These are phyloP conservation scores for Shinisaurus crocodilurus DNA, from an alignment of 2,113 vertebrate species.

Conservation along the genomic window DNA sequence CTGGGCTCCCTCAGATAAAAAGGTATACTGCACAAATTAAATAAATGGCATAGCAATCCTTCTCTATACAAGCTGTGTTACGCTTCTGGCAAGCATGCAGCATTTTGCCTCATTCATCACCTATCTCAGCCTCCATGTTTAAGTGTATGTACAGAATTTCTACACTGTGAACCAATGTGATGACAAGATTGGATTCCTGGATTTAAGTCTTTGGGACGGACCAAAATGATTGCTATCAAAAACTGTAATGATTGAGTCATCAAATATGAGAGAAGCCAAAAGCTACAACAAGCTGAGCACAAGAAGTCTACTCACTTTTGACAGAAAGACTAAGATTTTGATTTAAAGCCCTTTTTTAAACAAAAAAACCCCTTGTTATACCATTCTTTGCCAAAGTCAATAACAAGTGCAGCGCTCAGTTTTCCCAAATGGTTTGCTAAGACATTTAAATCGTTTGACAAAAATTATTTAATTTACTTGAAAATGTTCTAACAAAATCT, in stretches of 20 bases:
- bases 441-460: conserved; percentile 95
- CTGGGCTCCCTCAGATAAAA: conserved; percentile 22
- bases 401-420: conserved; percentile 82
- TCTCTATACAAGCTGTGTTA: conserved; percentile 28
- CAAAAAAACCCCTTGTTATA: conserved; percentile 70
- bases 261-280: conserved; percentile 64
- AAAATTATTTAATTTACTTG: conserved; percentile 95
- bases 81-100: neutral
- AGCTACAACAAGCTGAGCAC: conserved; percentile 71
- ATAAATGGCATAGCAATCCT: conserved; percentile 38
- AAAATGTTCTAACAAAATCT: conserved; percentile 90
- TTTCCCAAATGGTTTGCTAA: conserved; percentile 89
- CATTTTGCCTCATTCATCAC: conserved; percentile 59
- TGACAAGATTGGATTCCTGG: conserved; percentile 71
- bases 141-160: conserved; percentile 60
- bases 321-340: conserved; percentile 80
- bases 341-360: conserved; percentile 82
- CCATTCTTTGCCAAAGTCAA: conserved; percentile 91
- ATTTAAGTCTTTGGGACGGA: conserved; percentile 70
- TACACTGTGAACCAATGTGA: conserved; percentile 48
- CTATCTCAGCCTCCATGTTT: conserved; percentile 35
- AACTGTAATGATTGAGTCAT: conserved; percentile 60
- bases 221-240: conserved; percentile 67
- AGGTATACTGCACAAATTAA: conserved; percentile 13
- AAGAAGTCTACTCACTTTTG: conserved; percentile 81